These are phyloP conservation scores for Cotesia congregata DNA, from an alignment of 2,888 invertebrate genomes.

Conservation along the genomic window DNA sequence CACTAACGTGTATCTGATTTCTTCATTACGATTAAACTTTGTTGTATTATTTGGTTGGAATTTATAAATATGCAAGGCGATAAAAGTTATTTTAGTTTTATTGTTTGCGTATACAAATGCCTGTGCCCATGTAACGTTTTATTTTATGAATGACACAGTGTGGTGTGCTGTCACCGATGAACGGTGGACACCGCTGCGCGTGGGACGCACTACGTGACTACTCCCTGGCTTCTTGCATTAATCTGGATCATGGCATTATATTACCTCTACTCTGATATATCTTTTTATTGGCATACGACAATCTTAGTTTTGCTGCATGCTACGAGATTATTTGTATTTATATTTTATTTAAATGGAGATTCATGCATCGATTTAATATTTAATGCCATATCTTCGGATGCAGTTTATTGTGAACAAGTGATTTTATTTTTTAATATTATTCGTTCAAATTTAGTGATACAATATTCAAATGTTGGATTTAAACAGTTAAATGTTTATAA, in stretches of 20 bases:
- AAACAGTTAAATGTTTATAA: no score
- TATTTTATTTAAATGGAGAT: background rate
- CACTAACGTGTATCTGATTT: background rate
- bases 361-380: background rate
- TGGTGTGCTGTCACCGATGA: constrained; percentile 42
- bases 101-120: constrained; percentile 9
- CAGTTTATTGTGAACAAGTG: background rate
- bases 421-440: no score
- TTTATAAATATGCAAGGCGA: background rate
- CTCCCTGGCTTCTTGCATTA: constrained; percentile 56
- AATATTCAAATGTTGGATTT: no score
- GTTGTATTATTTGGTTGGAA: background rate
- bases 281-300: constrained; percentile 56
- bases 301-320: constrained; percentile 16
- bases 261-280: constrained; percentile 49
- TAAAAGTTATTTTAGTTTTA: constrained; percentile 16
- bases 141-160: constrained; percentile 59
- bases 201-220: constrained; percentile 60
- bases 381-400: background rate
- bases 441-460: no score
- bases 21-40: background rate
- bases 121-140: constrained; percentile 45
- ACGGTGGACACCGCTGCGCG: constrained; percentile 57
- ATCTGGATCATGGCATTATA: constrained; percentile 65
- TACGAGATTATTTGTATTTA: background rate